Conservation (phyloP, 2,797 vertebrate genomes). For the Pristis pectinata region DNA sequence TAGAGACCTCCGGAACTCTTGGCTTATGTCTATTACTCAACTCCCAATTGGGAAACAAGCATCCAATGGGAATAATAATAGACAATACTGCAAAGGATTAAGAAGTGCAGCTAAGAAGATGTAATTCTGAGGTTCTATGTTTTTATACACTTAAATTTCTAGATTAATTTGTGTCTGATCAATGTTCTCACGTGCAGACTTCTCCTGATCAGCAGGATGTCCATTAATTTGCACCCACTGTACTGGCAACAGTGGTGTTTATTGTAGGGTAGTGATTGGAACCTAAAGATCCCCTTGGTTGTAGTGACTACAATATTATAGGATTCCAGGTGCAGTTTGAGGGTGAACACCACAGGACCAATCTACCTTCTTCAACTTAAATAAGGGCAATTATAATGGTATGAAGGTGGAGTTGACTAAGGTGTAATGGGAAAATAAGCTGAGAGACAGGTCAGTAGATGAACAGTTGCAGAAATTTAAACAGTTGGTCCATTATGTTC, state of each 20-base stretch:
- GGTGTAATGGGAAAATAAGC: no score
- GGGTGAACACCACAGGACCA: no score
- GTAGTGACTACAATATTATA: no score
- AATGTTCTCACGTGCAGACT: neutral
- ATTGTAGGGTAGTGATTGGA: neutral
- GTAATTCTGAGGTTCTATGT: neutral
- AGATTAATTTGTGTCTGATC: neutral
- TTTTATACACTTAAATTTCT: neutral
- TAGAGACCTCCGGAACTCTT: neutral
- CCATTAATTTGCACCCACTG: neutral
- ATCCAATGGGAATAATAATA: neutral
- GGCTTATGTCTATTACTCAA: neutral
- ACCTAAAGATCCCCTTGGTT: no score
- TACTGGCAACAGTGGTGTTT: neutral
- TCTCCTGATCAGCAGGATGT: neutral
- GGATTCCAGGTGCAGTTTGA: no score
- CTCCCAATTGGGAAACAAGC: neutral
- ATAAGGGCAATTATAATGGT: no score
- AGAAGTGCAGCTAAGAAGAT: neutral
- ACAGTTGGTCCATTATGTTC: no score
- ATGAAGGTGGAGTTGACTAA: no score
- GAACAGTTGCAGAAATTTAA: no score
- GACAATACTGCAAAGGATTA: neutral
- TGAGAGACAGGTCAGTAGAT: no score
- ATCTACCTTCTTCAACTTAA: no score